These are phyloP conservation scores for Muraenolepis orangiensis DNA, from an alignment of 2,797 vertebrate genomes.

Conservation along the genomic window DNA sequence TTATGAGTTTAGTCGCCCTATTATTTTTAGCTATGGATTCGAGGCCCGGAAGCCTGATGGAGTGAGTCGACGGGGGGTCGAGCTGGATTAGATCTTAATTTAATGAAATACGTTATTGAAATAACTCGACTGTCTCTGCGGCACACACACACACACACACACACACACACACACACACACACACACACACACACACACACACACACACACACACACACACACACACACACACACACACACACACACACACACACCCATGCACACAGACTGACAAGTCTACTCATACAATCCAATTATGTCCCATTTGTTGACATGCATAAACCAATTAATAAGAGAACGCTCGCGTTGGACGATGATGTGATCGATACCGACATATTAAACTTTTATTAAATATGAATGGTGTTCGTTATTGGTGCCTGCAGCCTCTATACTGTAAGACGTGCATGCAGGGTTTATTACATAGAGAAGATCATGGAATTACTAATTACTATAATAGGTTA, in stretches of 20 bases:
- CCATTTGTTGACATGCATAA: slow-evolving; percentile 68
- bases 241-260: too few relatives aligned
- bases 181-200: too few relatives aligned
- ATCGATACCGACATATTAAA: slow-evolving; percentile 51
- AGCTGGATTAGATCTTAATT: not conserved
- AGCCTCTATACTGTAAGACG: not conserved
- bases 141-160: too few relatives aligned
- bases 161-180: too few relatives aligned
- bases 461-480: not conserved
- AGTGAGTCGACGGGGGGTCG: not conserved
- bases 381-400: slow-evolving; percentile 32
- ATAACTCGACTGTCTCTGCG: slow-evolving; percentile 62
- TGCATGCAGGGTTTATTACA: not conserved
- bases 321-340: slow-evolving; percentile 64
- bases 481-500: not conserved
- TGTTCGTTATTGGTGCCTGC: not conserved
- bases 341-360: slow-evolving; percentile 66
- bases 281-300: slow-evolving; percentile 75
- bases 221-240: too few relatives aligned
- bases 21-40: not conserved
- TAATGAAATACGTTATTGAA: slow-evolving; percentile 61
- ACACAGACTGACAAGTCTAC: slow-evolving; percentile 68
- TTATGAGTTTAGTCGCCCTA: not conserved
- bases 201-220: too few relatives aligned
- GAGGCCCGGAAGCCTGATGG: not conserved